phyloP scores from a whole-genome alignment of 2,797 vertebrate genomes.

The Sebastes minor region DNA sequence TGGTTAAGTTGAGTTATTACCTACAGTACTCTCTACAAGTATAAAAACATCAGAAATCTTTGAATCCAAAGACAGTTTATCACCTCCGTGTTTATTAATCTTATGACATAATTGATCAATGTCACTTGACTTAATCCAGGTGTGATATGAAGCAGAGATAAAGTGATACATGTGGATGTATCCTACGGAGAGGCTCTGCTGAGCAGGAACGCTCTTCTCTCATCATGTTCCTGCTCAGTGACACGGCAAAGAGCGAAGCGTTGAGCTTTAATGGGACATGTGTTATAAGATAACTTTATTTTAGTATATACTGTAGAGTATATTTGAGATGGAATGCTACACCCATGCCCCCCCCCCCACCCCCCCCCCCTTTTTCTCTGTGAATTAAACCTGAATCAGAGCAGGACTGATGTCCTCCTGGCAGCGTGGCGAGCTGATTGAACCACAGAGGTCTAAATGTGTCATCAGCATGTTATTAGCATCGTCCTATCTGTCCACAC shows the following conservation, averaged over 20 bases:
- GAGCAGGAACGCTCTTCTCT: too few species aligned
- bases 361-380: too few species aligned
- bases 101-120: not conserved
- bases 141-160: not conserved
- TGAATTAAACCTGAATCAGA: too few species aligned
- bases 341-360: too few species aligned
- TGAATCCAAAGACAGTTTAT: not conserved
- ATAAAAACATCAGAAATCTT: not conserved
- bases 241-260: too few species aligned
- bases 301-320: too few species aligned
- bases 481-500: constrained; percentile 39
- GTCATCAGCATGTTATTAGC: constrained; percentile 4
- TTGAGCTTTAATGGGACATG: too few species aligned
- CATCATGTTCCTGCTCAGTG: too few species aligned
- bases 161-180: too few species aligned
- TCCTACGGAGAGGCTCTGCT: too few species aligned
- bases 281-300: too few species aligned
- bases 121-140: not conserved
- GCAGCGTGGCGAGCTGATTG: not conserved
- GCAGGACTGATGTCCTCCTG: not conserved
- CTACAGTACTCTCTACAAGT: not conserved
- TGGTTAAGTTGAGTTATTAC: not conserved
- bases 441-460: not conserved
- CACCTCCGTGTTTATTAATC: not conserved
- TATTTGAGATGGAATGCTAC: too few species aligned